phyloP scores from a whole-genome alignment of 2,113 vertebrate species.

The Pungitius pungitius region DNA sequence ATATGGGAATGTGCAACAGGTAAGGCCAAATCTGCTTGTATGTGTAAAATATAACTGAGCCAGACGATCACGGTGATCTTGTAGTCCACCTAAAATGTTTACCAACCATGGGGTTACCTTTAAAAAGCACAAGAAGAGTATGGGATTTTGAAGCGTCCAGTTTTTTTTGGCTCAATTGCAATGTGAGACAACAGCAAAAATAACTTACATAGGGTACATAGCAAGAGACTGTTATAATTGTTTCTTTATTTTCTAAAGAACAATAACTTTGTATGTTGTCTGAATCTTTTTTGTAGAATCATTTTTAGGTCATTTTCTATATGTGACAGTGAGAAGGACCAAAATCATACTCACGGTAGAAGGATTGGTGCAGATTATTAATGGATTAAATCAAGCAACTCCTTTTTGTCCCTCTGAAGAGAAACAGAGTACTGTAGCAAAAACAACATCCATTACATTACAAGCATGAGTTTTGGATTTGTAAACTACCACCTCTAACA shows the following conservation, averaged over 20 bases:
- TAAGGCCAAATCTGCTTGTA: constrained; percentile 74
- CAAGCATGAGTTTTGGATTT: constrained; percentile 61
- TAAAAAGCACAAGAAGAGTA: constrained; percentile 80
- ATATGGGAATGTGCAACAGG: constrained; percentile 75
- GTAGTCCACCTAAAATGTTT: constrained; percentile 63
- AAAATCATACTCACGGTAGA: constrained; percentile 71
- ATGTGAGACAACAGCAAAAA: constrained; percentile 77
- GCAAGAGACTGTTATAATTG: constrained; percentile 84
- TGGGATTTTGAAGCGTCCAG: constrained; percentile 67
- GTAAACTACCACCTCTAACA: constrained; percentile 41
- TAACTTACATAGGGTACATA: constrained; percentile 71
- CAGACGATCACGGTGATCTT: constrained; percentile 64
- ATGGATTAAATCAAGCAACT: constrained; percentile 51
- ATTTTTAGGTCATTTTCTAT: constrained; percentile 81
- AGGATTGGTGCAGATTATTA: constrained; percentile 43
- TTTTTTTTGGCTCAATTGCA: constrained; percentile 63
- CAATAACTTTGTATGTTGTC: constrained; percentile 80
- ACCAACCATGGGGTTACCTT: constrained; percentile 65
- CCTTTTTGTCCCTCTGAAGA: constrained; percentile 51
- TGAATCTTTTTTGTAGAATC: constrained; percentile 78
- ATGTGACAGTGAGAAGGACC: constrained; percentile 80
- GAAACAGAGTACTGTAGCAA: constrained; percentile 55
- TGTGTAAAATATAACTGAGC: constrained; percentile 65
- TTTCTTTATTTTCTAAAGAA: constrained; percentile 83
- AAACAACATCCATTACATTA: constrained; percentile 29